Conservation (phyloP, 2,113 vertebrate species). For the Gobius niger region DNA sequence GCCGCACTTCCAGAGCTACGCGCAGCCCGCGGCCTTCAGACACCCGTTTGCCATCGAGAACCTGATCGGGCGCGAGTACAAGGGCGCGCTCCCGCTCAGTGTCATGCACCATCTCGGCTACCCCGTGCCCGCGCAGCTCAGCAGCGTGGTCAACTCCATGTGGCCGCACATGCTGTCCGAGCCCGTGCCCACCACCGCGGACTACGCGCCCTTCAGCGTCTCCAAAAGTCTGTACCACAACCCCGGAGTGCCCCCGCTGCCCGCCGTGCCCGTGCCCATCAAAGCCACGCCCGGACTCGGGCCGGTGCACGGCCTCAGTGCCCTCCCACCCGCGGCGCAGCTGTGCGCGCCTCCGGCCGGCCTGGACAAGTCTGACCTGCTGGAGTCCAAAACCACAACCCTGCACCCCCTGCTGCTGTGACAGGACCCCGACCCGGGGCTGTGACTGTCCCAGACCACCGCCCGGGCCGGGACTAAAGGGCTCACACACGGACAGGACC, state of each 20-base stretch:
- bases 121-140: constrained; percentile 87
- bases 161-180: constrained; percentile 94
- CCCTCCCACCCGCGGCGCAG: constrained; percentile 77
- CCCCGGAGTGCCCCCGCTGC: constrained; percentile 81
- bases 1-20: constrained; percentile 84
- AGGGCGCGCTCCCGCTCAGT: constrained; percentile 89
- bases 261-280: constrained; percentile 92
- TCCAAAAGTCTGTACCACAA: constrained; percentile 90
- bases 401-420: constrained; percentile 87
- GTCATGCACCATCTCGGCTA: constrained; percentile 97
- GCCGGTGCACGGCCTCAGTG: constrained; percentile 76
- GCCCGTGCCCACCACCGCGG: constrained; percentile 80
- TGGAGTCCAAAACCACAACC: constrained; percentile 79
- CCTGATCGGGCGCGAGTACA: constrained; percentile 93
- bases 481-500: not conserved
- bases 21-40: constrained; percentile 83
- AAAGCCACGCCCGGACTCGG: constrained; percentile 88
- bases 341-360: constrained; percentile 76
- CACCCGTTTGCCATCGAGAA: constrained; percentile 95
- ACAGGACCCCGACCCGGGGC: too few species aligned
- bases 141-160: constrained; percentile 89
- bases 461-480: not conserved
- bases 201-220: constrained; percentile 89
- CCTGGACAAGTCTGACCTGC: constrained; percentile 78
- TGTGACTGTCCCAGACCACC: too few species aligned